These are phyloP conservation scores for Carettochelys insculpta DNA, from an alignment of 2,113 vertebrate species.

Conservation along the genomic window DNA sequence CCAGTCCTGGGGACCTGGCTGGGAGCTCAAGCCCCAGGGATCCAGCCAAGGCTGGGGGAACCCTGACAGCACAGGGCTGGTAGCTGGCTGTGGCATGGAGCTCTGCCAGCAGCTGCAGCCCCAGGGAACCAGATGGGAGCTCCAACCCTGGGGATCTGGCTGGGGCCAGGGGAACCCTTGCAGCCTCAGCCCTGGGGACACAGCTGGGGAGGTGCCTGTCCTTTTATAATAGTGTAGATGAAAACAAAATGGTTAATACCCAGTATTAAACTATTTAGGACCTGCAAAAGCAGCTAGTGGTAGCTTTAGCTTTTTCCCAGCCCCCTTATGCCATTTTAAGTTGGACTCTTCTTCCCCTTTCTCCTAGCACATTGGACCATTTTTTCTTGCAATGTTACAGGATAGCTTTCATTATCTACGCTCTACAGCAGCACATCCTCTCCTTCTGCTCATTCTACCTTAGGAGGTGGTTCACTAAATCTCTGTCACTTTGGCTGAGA, in stretches of 20 bases:
- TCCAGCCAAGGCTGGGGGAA: too few relatives aligned
- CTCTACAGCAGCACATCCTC: background rate
- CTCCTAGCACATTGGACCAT: background rate
- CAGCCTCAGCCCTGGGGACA: too few relatives aligned
- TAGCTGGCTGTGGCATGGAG: too few relatives aligned
- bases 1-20: too few relatives aligned
- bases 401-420: background rate
- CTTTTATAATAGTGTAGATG: too few relatives aligned
- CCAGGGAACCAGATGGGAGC: too few relatives aligned
- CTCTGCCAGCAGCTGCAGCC: too few relatives aligned
- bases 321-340: background rate
- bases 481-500: background rate
- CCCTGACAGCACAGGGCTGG: too few relatives aligned
- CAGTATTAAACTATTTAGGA: background rate
- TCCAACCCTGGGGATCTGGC: too few relatives aligned
- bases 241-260: background rate
- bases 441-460: background rate
- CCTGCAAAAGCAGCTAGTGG: background rate
- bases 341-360: background rate
- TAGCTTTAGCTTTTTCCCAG: background rate
- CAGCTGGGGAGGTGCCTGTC: too few relatives aligned
- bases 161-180: too few relatives aligned
- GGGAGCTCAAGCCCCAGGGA: too few relatives aligned
- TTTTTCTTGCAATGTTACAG: background rate
- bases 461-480: background rate